Evolutionary conservation across 2,888 invertebrate genomes (phyloP).

Genomic region (Keiferia lycopersicella): DNA sequence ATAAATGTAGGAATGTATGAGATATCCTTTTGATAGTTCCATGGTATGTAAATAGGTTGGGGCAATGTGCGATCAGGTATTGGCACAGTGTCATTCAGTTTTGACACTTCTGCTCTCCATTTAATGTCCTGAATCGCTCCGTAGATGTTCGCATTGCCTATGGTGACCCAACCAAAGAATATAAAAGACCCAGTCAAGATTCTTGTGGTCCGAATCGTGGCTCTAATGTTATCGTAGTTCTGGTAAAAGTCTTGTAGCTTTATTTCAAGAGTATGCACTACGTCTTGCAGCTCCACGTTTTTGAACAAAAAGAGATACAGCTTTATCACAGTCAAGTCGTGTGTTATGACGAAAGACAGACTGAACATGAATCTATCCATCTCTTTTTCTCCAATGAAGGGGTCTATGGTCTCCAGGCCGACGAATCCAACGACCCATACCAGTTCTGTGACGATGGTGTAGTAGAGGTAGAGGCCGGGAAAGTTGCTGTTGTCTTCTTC

Average conservation of each 20-base stretch:
- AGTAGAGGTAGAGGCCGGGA: constrained; percentile 64
- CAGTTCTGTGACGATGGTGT: constrained; percentile 63
- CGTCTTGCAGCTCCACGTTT: constrained; percentile 65
- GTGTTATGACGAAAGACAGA: constrained; percentile 73
- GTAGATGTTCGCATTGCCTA: constrained; percentile 65
- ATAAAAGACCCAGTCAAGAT: constrained; percentile 63
- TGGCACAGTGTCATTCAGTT: constrained; percentile 50
- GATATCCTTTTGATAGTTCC: constrained; percentile 63
- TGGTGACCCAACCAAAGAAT: constrained; percentile 73
- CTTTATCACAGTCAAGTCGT: constrained; percentile 70
- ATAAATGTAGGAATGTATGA: constrained; percentile 64
- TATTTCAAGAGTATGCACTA: constrained; percentile 64
- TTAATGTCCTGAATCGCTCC: constrained; percentile 64
- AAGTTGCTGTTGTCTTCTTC: constrained; percentile 63
- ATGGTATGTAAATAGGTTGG: constrained; percentile 75
- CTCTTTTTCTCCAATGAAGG: constrained; percentile 72
- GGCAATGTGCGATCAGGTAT: constrained; percentile 62
- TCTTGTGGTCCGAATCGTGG: constrained; percentile 56
- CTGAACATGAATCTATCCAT: constrained; percentile 74
- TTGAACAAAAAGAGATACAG: constrained; percentile 70
- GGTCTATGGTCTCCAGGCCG: constrained; percentile 72
- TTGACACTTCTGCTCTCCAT: constrained; percentile 59
- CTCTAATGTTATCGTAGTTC: constrained; percentile 53
- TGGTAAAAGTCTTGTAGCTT: constrained; percentile 64
- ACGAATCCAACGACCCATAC: constrained; percentile 73